A percentile compares a stretch with the other conserved stretches of the same genome.
Conservation (phyloP, 2,113 vertebrate genomes). For the Psephotus haematonotus region DNA sequence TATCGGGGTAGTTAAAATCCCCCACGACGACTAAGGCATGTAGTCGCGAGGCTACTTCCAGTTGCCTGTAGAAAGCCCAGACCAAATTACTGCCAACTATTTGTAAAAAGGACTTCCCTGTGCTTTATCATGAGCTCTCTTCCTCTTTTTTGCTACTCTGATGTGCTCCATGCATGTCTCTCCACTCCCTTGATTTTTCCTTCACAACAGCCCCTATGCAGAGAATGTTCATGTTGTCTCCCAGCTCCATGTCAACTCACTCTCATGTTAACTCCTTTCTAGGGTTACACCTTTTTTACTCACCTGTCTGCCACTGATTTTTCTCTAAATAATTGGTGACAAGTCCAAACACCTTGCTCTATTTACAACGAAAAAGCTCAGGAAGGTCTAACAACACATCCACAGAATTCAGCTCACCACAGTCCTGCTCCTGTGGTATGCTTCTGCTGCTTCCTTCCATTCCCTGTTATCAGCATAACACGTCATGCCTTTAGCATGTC, state of each 20-base stretch:
- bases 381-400: background rate
- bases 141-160: background rate
- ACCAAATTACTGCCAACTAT: background rate
- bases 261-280: background rate
- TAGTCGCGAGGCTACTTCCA: no score
- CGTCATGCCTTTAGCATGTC: background rate
- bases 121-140: background rate
- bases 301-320: background rate
- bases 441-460: background rate
- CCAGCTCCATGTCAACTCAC: background rate
- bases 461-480: background rate
- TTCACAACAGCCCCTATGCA: background rate
- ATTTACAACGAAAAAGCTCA: background rate
- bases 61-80: no score
- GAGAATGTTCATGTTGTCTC: background rate
- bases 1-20: no score
- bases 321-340: background rate
- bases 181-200: background rate
- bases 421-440: background rate
- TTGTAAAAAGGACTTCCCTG: background rate
- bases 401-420: background rate
- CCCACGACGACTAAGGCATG: no score
- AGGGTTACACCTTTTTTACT: background rate
- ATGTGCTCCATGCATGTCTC: background rate
- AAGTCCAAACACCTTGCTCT: background rate